Evolutionary conservation across 2,113 vertebrate genomes (phyloP).

Genomic region (Ginglymostoma cirratum): DNA sequence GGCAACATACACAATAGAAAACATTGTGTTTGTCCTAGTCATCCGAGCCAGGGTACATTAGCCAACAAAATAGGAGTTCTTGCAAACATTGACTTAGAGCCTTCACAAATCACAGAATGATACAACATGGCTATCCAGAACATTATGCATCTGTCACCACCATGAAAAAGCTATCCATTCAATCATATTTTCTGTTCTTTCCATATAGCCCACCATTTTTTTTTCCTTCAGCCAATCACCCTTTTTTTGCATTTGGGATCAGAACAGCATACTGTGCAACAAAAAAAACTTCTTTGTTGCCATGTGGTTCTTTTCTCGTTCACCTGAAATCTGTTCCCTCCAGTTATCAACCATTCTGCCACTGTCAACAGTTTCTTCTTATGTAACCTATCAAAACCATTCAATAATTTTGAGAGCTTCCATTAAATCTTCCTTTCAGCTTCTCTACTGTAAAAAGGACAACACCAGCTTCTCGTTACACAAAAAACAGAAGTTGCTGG

Average conservation of each 20-base stretch:
- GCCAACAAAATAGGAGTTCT: not conserved
- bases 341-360: not conserved
- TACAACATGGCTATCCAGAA: not conserved
- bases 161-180: not conserved
- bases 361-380: not conserved
- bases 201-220: not conserved
- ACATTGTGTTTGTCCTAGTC: not conserved
- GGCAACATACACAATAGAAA: not conserved
- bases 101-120: not conserved
- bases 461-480: not conserved
- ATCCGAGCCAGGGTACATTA: not conserved
- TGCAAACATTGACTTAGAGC: not conserved
- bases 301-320: not conserved
- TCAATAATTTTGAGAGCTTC: not conserved
- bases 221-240: not conserved
- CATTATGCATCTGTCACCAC: not conserved
- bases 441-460: not conserved
- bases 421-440: not conserved
- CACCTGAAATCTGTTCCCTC: not conserved
- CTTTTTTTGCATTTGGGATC: not conserved
- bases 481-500: no score
- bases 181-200: not conserved
- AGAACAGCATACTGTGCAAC: not conserved
- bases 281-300: not conserved
- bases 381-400: not conserved